A percentile compares a stretch with the other conserved stretches of the same genome.
These are phyloP conservation scores for Diarsia brunnea DNA, from an alignment of 2,888 invertebrate species.

Conservation along the genomic window DNA sequence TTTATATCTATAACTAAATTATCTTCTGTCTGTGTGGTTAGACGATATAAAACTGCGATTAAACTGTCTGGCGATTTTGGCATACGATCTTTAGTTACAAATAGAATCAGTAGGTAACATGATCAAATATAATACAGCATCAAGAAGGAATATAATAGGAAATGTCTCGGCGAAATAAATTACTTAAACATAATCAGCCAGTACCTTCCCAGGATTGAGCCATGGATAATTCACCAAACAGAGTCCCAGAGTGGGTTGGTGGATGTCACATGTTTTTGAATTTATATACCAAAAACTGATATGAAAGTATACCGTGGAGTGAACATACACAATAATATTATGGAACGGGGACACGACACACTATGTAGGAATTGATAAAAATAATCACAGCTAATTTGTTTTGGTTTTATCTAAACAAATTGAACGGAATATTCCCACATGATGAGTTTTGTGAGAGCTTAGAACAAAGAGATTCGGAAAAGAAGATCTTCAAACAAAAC, in stretches of 20 bases:
- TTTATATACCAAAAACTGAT: background rate
- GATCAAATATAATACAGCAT: constrained; percentile 29
- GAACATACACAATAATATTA: too few species aligned
- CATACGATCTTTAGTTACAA: constrained; percentile 37
- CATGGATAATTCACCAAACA: background rate
- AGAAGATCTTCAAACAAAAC: background rate
- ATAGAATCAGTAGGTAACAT: constrained; percentile 40
- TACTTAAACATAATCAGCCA: background rate
- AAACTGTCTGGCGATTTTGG: constrained; percentile 63
- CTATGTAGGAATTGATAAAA: constrained; percentile 39
- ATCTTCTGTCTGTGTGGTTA: constrained; percentile 45
- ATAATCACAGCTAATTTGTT: constrained; percentile 35
- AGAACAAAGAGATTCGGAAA: background rate
- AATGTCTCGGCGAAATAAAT: constrained; percentile 1
- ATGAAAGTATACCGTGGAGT: too few species aligned
- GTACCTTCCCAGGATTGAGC: background rate
- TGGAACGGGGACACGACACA: constrained; percentile 33
- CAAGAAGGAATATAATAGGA: constrained; percentile 1
- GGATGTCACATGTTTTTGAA: background rate
- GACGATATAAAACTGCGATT: constrained; percentile 63
- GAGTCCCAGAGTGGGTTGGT: background rate
- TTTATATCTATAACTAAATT: constrained; percentile 21
- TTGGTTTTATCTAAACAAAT: constrained; percentile 23
- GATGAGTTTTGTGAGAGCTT: background rate
- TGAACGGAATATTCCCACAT: constrained; percentile 23